Evolutionary conservation across 1,140 invertebrate species (phyloP).

Genomic region (Cyclina sinensis): DNA sequence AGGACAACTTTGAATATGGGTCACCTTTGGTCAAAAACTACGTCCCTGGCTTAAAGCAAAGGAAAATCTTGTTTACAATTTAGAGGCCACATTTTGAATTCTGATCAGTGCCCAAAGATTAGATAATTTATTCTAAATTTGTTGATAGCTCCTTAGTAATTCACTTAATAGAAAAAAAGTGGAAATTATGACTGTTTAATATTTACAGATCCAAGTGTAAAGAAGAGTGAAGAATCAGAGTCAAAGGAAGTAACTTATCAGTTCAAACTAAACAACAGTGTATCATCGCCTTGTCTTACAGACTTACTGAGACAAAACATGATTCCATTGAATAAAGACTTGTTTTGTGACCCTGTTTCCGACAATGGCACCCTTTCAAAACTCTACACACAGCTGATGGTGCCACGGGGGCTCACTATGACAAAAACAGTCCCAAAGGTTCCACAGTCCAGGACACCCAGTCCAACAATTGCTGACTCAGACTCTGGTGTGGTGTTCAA

Average conservation of each 20-base stretch:
- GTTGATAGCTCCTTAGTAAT: no score
- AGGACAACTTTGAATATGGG: no score
- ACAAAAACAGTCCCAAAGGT: neutral
- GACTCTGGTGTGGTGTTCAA: constrained; percentile 19
- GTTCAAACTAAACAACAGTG: constrained; percentile 39
- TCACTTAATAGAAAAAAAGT: no score
- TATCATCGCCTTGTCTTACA: constrained; percentile 65
- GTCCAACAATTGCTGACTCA: neutral
- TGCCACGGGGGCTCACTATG: constrained; percentile 13
- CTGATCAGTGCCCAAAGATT: no score
- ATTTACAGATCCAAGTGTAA: constrained; percentile 9
- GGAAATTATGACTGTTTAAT: no score
- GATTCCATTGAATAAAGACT: constrained; percentile 8
- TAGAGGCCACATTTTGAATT: no score
- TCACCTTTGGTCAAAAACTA: no score
- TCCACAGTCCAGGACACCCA: constrained; percentile 1
- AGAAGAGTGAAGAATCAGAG: neutral
- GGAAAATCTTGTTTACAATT: no score
- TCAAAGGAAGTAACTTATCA: neutral
- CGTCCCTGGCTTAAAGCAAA: no score
- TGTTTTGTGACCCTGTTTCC: constrained; percentile 18
- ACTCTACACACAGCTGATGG: constrained; percentile 8
- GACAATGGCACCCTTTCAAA: constrained; percentile 26
- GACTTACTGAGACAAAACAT: constrained; percentile 64
- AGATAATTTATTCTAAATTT: no score